phyloP scores from a whole-genome alignment of 2,113 vertebrate species.

The Lophochroa leadbeateri region DNA sequence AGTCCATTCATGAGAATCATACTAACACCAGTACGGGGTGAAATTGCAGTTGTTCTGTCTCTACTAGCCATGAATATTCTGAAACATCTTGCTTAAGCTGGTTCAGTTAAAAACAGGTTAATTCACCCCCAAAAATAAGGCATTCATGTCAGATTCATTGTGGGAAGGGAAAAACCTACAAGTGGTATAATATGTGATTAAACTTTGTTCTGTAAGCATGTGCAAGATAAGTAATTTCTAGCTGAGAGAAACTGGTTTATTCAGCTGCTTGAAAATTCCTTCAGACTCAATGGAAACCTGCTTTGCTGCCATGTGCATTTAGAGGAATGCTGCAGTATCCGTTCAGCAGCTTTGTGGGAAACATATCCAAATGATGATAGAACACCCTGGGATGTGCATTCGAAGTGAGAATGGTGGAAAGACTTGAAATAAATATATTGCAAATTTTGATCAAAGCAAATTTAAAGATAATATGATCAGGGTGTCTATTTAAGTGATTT shows the following conservation, averaged over 20 bases:
- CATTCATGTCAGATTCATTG: not conserved
- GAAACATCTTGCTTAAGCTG: not conserved
- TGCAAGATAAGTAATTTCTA: not conserved
- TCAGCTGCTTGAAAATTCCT: conserved; percentile 19
- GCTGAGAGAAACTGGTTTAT: not conserved
- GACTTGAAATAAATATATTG: not conserved
- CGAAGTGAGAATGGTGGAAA: not conserved
- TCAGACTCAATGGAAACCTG: not conserved
- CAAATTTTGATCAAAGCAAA: not conserved
- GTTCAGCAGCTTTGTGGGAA: not conserved
- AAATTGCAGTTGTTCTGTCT: not conserved
- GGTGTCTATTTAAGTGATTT: not conserved
- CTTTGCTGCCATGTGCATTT: not conserved
- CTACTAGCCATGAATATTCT: not conserved
- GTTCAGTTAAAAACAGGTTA: not conserved
- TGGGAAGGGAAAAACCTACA: not conserved
- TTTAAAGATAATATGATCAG: not conserved
- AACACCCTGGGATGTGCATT: not conserved
- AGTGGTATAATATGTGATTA: not conserved
- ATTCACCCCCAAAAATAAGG: not conserved
- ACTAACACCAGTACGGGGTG: not conserved
- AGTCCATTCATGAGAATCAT: not conserved
- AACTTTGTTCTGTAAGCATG: not conserved
- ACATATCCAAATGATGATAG: not conserved
- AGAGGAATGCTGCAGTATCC: not conserved